phyloP scores from a whole-genome alignment of 2,113 vertebrate genomes.

The Pedetes capensis region DNA sequence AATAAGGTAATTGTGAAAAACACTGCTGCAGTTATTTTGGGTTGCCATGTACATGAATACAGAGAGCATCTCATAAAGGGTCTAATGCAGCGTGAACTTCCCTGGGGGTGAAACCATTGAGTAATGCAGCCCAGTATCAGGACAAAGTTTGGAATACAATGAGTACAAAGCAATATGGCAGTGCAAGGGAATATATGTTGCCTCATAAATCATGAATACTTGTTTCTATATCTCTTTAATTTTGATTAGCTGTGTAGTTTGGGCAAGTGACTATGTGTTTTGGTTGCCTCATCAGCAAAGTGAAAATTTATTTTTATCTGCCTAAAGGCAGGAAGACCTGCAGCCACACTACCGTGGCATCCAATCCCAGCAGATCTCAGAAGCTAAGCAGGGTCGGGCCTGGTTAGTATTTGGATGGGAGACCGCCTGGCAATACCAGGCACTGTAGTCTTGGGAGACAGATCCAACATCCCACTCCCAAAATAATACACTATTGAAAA shows the following conservation, averaged over 20 bases:
- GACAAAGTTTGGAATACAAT: not conserved
- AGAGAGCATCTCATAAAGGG: not conserved
- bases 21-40: not conserved
- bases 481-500: no score
- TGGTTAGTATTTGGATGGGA: no score
- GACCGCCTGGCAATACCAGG: no score
- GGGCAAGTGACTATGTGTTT: slow-evolving; percentile 18
- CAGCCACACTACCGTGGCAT: no score
- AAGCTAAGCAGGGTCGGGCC: no score
- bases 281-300: slow-evolving; percentile 7
- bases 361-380: no score
- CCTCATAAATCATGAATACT: not conserved
- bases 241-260: slow-evolving; percentile 2
- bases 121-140: not conserved
- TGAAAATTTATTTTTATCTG: not conserved
- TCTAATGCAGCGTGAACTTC: not conserved
- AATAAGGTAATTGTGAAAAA: slow-evolving; percentile 22
- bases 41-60: not conserved
- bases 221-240: not conserved
- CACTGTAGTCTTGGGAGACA: no score
- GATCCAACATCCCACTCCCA: no score
- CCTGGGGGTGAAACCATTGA: not conserved
- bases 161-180: not conserved
- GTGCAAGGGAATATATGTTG: not conserved
- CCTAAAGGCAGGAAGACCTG: slow-evolving; percentile 2